These are phyloP conservation scores for Watsonalla cultraria DNA, from an alignment of 2,888 invertebrate species.

Conservation along the genomic window DNA sequence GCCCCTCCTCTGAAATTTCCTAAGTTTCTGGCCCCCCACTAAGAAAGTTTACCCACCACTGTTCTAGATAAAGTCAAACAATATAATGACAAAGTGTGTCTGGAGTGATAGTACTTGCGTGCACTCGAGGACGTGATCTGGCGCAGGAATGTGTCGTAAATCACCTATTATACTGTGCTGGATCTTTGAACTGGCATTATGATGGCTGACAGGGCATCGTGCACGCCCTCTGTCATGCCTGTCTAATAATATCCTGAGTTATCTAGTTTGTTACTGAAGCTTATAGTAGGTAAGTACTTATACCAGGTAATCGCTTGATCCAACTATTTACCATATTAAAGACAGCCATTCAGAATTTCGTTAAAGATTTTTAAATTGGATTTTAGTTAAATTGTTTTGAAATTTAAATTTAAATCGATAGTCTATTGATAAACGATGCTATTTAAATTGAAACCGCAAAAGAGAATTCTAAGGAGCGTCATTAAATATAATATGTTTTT, in stretches of 20 bases:
- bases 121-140: slow-evolving; percentile 17
- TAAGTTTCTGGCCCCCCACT: neutral
- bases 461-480: too few species aligned
- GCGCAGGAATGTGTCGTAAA: slow-evolving; percentile 68
- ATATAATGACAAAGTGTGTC: slow-evolving; percentile 42
- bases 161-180: slow-evolving; percentile 37
- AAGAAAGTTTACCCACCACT: slow-evolving; percentile 22
- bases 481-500: neutral
- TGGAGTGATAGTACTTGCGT: slow-evolving; percentile 37
- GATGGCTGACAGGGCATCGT: neutral
- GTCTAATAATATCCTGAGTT: neutral
- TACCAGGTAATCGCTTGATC: too few species aligned
- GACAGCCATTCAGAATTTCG: too few species aligned
- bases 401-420: too few species aligned
- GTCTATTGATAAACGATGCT: too few species aligned
- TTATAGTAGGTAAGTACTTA: too few species aligned
- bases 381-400: too few species aligned
- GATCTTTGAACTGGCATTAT: neutral
- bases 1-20: too few species aligned
- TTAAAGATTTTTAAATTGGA: too few species aligned
- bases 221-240: neutral
- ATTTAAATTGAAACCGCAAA: too few species aligned
- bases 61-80: slow-evolving; percentile 26
- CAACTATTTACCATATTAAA: too few species aligned
- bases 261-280: neutral